These are phyloP conservation scores for Nemoura dubitans DNA, from an alignment of 2,888 invertebrate species.

Conservation along the genomic window DNA sequence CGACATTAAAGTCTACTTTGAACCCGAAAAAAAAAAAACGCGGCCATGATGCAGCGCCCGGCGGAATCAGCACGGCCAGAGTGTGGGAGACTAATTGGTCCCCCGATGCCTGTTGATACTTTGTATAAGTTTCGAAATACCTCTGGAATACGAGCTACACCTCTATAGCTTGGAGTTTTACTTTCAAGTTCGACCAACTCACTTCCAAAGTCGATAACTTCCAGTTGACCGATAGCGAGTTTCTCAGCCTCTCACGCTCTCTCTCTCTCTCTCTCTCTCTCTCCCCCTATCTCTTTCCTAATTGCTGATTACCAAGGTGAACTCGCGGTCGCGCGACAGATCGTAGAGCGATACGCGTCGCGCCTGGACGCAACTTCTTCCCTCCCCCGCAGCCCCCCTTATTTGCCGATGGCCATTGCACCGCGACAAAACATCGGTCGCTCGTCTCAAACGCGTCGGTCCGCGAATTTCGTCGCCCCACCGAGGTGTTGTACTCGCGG, in stretches of 20 bases:
- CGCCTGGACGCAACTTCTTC: too few species aligned
- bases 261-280: too few species aligned
- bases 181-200: not conserved
- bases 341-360: not conserved
- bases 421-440: not conserved
- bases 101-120: not conserved
- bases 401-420: too few species aligned
- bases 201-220: not conserved
- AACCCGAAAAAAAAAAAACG: not conserved
- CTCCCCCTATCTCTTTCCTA: not conserved
- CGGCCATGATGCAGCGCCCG: not conserved
- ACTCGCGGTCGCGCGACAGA: not conserved
- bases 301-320: not conserved
- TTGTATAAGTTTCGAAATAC: not conserved
- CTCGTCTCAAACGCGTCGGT: not conserved
- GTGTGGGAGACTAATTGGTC: not conserved
- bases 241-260: not conserved
- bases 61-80: not conserved
- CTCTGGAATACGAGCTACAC: too few species aligned
- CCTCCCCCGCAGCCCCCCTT: not conserved
- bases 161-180: not conserved
- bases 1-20: not conserved
- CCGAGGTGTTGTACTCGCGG: not conserved
- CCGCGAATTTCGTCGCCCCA: not conserved
- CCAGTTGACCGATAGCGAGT: not conserved